Conservation (phyloP, 2,113 vertebrate genomes). For the Xyliphius kryptos region DNA sequence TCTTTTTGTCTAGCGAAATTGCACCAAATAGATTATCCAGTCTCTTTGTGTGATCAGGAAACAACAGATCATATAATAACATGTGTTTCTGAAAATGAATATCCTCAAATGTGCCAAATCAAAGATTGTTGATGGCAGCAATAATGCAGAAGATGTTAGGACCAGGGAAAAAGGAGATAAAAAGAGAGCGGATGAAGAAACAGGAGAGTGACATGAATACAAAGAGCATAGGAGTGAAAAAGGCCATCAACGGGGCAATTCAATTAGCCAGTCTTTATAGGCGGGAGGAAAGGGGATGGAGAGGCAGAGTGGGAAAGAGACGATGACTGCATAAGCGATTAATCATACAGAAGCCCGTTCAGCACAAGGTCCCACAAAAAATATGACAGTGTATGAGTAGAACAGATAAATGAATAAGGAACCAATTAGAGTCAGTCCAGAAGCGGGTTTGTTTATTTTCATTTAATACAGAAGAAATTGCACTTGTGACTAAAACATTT, state of each 20-base stretch:
- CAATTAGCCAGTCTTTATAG: slow-evolving; percentile 41
- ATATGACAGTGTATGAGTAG: slow-evolving; percentile 20
- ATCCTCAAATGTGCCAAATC: slow-evolving; percentile 19
- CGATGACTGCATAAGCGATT: slow-evolving; percentile 35
- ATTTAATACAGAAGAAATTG: slow-evolving; percentile 15
- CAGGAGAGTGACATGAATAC: slow-evolving; percentile 31
- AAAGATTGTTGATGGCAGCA: slow-evolving; percentile 26
- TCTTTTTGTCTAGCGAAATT: slow-evolving; percentile 12
- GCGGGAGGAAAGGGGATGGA: slow-evolving; percentile 1
- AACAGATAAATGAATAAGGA: slow-evolving; percentile 17
- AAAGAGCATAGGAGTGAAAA: slow-evolving; percentile 28
- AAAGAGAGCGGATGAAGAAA: slow-evolving; percentile 4
- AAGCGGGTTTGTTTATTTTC: neutral
- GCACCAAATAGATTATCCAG: slow-evolving; percentile 13
- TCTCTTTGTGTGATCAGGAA: slow-evolving; percentile 23
- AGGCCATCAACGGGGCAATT: slow-evolving; percentile 42
- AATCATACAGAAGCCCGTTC: slow-evolving; percentile 31
- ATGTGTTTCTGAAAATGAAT: slow-evolving; percentile 35
- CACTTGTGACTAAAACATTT: neutral
- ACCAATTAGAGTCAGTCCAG: slow-evolving; percentile 20
- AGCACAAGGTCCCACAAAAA: slow-evolving; percentile 19
- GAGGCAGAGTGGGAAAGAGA: slow-evolving; percentile 12
- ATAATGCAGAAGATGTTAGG: neutral
- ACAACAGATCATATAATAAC: slow-evolving; percentile 23
- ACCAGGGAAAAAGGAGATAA: neutral